Evolutionary conservation across 2,888 invertebrate species (phyloP), one percentile per base, ranked within the genome.

Genomic region (Dasypolia templi): DNA sequence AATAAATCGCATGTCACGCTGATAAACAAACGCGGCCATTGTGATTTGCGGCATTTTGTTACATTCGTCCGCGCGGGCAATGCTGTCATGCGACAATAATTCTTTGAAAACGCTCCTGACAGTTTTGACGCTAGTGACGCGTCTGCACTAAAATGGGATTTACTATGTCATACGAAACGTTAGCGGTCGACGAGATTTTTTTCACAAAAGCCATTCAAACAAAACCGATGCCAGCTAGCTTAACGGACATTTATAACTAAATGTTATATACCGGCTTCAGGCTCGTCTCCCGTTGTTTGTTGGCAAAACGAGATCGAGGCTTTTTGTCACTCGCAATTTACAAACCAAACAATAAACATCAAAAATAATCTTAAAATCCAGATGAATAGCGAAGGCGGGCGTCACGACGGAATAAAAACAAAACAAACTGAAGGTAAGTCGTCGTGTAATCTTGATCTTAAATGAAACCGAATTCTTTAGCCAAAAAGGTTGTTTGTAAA

Each of bases 61-160:
- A 85, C 87, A 87, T 89, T 88, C 89, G 87, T 88, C 88, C 88
- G 83, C 84, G 80, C 84, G 83, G 85, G 78, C 85, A 86, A 88
- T 86, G 87, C 89, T 92, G 92, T 92, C 93, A 93, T 90, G 91
- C 88, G 90, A 89, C 90, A 90, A 91, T 93, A 92, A 94, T 94
- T 93, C 93, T 93, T 94, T 93, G 90, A 92, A 94, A 95, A 92
- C 90, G 91, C 86, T 88, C 84, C 88, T 92, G 94, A 92, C 94
- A 93, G 92, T 88, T 89, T 86, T 87, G 86, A 89, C 90, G 84
- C 86, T 75, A 87, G 88, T 79, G 84, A 86, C 87, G 87, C 89
- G 84, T 89, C 87, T 87, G 87, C 89, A 87, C 89, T 90, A 85
- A 82, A 92, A 91, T 89, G 86, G 92, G 92, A 92, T 93, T 95